Evolutionary conservation across 30 jellyfish, hydroid and myxozoan species (phyloP).

Genomic region (Clytia hemisphaerica): DNA sequence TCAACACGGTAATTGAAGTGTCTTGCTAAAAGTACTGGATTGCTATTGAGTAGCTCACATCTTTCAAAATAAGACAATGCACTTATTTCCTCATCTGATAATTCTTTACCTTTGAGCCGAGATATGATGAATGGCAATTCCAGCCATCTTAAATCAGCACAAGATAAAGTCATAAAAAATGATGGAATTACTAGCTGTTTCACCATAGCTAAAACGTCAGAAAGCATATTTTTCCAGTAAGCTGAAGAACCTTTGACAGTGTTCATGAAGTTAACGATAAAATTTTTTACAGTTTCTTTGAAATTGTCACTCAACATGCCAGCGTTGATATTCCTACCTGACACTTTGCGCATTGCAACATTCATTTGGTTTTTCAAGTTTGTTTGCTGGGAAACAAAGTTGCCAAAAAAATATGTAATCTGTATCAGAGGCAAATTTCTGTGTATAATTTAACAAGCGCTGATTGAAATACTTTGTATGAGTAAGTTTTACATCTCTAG

Average conservation of each 20-base stretch:
- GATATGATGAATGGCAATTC: constrained; percentile 3
- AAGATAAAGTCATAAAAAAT: constrained; percentile 14
- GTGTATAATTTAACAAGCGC: constrained; percentile 17
- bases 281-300: constrained; percentile 6
- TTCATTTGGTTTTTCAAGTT: constrained; percentile 10
- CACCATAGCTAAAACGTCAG: constrained; percentile 40
- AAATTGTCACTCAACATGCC: constrained; percentile 10
- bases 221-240: constrained; percentile 24
- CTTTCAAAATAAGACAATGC: neutral
- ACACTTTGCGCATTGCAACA: constrained; percentile 15
- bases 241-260: constrained; percentile 37
- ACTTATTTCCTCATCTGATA: neutral
- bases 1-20: neutral
- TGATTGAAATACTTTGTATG: constrained; percentile 9
- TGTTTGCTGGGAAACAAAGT: neutral
- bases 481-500: neutral
- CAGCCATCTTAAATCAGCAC: constrained; percentile 35
- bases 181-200: constrained; percentile 34
- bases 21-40: constrained; percentile 2
- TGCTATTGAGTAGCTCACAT: neutral
- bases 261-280: constrained; percentile 22
- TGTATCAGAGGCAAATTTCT: constrained; percentile 22
- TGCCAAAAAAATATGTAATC: constrained; percentile 19
- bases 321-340: constrained; percentile 5
- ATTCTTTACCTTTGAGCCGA: neutral